Base-by-base conservation (phyloP, 2,888 invertebrate species). In the Oxytorus armatus region DNA sequence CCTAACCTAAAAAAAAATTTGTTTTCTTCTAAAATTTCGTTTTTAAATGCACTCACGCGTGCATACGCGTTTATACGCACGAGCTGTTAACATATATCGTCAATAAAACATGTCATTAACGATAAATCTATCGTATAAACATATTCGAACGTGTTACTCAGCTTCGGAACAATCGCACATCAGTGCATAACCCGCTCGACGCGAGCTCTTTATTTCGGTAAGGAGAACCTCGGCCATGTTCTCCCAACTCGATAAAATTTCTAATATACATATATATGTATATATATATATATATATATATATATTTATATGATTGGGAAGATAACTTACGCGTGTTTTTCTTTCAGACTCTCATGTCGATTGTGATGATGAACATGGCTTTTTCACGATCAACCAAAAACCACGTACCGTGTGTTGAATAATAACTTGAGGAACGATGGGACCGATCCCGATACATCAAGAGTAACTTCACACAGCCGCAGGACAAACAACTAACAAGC, bases 391-490 rank as follows among this genome's bases (percentile, higher is more conserved):
- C 44, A 70, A 75, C 69, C 49, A 16, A 65, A 68, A 69, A 57
- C 29, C 42, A 66, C 73, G 23, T 61, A 63, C 59, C 7, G 16
- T 51, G 69, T 73, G 57, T 77, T 70, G 39, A 74, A 7, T 39
- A 39, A 36, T 73, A 53, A 51, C 33, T 70, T 63, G 29, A 42
- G 21, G 55, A 44, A 49, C 53, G 70, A 72, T 47, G 57, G 23
- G 74, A 66, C 76, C 84, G 84, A 84, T 86, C 84, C 85, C 82
- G 83, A 83, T 86, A 74, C 83, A 84, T 81, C 84, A 82, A 83
- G 75, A 77, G 76, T 63, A 86, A 83, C 84, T 86, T 84, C 87
- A 88, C 89, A 80, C 81, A 84, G 88, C 89, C 61, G 21, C 25
- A 85, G 80, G 77, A 80, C 85, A 84, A 88, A 81, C 76, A 79